Evolutionary conservation across 2,888 invertebrate genomes (phyloP).

Genomic region (Melanargia galathea): DNA sequence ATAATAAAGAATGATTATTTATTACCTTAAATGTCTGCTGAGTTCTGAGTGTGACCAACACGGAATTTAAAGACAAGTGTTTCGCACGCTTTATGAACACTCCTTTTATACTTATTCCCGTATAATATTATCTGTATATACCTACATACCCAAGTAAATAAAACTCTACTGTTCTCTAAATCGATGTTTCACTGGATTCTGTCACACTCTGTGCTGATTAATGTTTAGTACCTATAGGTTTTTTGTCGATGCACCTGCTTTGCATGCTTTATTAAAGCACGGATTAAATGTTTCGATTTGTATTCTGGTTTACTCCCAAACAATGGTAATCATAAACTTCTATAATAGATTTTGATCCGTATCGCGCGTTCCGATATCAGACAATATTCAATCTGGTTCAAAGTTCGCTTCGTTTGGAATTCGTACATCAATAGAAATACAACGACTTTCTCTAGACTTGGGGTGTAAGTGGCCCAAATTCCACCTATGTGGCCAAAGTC

Average conservation of each 20-base stretch:
- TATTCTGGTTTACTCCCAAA: too few relatives aligned
- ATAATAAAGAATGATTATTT: background rate
- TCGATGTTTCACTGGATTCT: background rate
- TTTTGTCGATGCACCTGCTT: background rate
- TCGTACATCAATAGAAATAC: too few relatives aligned
- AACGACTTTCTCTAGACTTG: too few relatives aligned
- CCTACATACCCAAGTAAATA: background rate
- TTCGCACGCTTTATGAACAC: background rate
- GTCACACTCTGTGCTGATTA: background rate
- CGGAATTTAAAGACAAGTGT: background rate
- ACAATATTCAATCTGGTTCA: too few relatives aligned
- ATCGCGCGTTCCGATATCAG: too few relatives aligned
- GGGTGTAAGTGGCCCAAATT: too few relatives aligned
- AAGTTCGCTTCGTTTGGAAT: too few relatives aligned
- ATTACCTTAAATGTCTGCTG: conserved; percentile 3
- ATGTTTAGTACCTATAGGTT: background rate
- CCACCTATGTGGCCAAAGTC: too few relatives aligned
- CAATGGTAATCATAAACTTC: too few relatives aligned
- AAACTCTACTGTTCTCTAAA: background rate
- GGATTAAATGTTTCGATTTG: too few relatives aligned
- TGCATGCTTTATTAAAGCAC: background rate
- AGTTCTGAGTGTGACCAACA: background rate
- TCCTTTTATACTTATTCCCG: conserved; percentile 12
- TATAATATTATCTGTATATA: background rate
- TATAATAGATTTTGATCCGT: too few relatives aligned